Percentiles rank a stretch among this genome's conserved stretches.
Conservation (phyloP, 2,113 vertebrate genomes). For the Platichthys flesus region DNA sequence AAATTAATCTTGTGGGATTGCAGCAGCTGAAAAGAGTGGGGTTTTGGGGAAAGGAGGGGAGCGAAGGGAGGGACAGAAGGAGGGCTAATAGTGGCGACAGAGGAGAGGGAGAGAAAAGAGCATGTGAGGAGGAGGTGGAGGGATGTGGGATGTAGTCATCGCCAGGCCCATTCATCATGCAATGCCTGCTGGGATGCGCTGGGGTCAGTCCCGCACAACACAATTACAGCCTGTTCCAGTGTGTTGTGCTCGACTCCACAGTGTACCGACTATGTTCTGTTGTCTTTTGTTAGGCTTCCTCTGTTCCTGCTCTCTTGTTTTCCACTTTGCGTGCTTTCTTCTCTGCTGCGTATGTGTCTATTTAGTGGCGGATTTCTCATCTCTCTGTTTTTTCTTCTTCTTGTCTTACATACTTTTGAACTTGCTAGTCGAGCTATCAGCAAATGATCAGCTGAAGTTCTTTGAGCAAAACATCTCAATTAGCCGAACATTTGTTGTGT, state of each 20-base stretch:
- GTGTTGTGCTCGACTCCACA: constrained; percentile 70
- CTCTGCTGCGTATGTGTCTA: constrained; percentile 17
- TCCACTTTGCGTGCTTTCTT: constrained; percentile 45
- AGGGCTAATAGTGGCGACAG: constrained; percentile 72
- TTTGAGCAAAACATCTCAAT: constrained; percentile 64
- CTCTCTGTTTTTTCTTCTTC: neutral
- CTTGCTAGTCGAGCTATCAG: constrained; percentile 38
- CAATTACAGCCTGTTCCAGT: constrained; percentile 83
- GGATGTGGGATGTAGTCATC: constrained; percentile 74
- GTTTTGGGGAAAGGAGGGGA: constrained; percentile 64
- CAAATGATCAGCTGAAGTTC: constrained; percentile 36
- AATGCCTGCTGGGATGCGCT: constrained; percentile 82
- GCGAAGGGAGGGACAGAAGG: constrained; percentile 74
- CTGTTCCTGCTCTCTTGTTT: constrained; percentile 58
- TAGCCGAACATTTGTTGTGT: constrained; percentile 44
- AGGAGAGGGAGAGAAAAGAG: constrained; percentile 70
- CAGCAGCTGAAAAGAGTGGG: constrained; percentile 78
- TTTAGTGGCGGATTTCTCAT: constrained; percentile 42
- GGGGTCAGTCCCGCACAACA: constrained; percentile 81
- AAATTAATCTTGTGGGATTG: constrained; percentile 80
- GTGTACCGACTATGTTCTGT: constrained; percentile 69
- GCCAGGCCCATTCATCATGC: constrained; percentile 84
- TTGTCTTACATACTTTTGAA: constrained; percentile 42
- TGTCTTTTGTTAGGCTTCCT: constrained; percentile 72
- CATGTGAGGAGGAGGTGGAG: constrained; percentile 52